Conservation (phyloP, 2,888 invertebrate species). For the Achlya flavicornis region DNA sequence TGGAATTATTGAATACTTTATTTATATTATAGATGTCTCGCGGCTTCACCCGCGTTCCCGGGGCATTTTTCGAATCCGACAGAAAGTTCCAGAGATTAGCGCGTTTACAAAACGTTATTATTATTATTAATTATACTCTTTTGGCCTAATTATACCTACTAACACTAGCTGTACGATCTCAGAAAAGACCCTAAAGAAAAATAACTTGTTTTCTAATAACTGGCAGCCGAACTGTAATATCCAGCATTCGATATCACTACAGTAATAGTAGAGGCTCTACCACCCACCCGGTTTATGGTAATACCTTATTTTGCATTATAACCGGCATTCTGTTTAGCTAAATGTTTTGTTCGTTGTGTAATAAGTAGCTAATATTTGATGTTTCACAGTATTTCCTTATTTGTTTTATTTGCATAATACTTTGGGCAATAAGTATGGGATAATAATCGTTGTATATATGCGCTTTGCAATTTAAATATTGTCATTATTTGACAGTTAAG, state of each 20-base stretch:
- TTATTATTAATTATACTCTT: too few relatives aligned
- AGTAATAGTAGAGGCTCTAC: background rate
- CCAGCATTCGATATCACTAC: background rate
- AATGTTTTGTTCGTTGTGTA: background rate
- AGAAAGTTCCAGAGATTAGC: too few relatives aligned
- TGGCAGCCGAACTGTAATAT: constrained; percentile 1
- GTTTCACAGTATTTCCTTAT: background rate
- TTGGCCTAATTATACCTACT: too few relatives aligned
- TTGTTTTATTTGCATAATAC: background rate
- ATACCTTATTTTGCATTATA: background rate
- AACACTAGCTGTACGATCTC: background rate
- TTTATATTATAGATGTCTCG: too few relatives aligned
- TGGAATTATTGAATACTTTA: too few relatives aligned
- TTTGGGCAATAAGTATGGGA: background rate
- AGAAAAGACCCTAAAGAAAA: background rate
- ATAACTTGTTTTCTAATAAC: constrained; percentile 4
- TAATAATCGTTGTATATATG: background rate
- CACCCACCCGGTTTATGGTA: background rate
- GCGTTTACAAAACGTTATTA: too few relatives aligned
- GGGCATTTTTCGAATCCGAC: too few relatives aligned
- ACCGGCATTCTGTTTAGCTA: background rate
- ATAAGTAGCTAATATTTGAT: background rate
- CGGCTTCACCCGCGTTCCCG: too few relatives aligned
- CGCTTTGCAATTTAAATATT: too few relatives aligned
- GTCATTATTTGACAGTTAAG: too few relatives aligned